phyloP scores from a whole-genome alignment of 2,113 vertebrate species.

The Pseudois nayaur region DNA sequence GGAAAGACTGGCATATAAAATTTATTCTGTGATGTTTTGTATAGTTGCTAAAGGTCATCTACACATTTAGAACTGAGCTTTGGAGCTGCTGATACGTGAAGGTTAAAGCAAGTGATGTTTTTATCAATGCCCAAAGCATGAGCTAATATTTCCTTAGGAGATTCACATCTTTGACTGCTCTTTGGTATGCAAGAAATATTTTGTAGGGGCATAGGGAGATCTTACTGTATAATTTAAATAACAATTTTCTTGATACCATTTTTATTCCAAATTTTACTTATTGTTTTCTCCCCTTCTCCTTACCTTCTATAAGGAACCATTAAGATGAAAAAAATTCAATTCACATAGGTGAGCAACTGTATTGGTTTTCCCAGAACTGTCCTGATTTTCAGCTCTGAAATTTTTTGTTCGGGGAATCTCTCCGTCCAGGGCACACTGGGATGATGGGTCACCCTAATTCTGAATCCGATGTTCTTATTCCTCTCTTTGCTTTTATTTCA shows the following conservation, averaged over 20 bases:
- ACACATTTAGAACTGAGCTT: not conserved
- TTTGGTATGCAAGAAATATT: not conserved
- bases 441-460: not conserved
- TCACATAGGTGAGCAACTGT: not conserved
- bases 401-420: not conserved
- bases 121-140: not conserved
- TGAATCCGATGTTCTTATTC: not conserved
- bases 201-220: not conserved
- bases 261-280: not conserved
- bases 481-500: not conserved
- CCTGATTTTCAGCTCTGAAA: not conserved
- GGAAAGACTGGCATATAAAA: not conserved
- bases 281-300: not conserved
- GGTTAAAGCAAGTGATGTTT: not conserved
- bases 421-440: not conserved
- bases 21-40: not conserved
- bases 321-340: not conserved
- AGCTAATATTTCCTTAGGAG: not conserved
- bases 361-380: not conserved
- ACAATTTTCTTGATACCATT: not conserved
- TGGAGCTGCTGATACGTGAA: not conserved
- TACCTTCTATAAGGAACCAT: not conserved
- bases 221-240: not conserved
- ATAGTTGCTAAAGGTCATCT: not conserved
- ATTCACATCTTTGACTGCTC: not conserved